These are phyloP conservation scores for Odocoileus hemionus DNA, from an alignment of 2,113 vertebrate genomes.

Conservation along the genomic window DNA sequence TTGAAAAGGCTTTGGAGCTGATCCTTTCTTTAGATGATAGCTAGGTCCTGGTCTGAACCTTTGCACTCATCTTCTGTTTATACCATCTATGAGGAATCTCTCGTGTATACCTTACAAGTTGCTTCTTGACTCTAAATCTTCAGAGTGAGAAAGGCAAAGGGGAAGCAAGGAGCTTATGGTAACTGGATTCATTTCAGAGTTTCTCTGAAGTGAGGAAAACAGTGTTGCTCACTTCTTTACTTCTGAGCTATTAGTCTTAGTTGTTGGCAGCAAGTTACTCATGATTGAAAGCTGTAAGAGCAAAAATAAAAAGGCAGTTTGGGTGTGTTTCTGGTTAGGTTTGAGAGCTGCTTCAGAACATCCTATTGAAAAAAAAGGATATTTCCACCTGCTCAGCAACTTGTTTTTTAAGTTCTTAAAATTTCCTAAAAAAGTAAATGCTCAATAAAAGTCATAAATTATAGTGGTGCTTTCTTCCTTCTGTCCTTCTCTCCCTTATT, in stretches of 20 bases:
- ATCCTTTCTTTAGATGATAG: conserved; percentile 2
- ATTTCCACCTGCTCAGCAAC: neutral
- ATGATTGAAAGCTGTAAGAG: neutral
- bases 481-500: neutral
- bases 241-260: conserved; percentile 18
- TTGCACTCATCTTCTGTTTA: conserved; percentile 24
- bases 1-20: neutral
- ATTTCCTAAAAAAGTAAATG: neutral
- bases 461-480: neutral
- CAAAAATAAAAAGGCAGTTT: conserved; percentile 22
- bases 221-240: neutral
- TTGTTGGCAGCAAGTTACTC: neutral
- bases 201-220: conserved; percentile 18
- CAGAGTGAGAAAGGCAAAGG: neutral
- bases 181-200: neutral
- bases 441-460: neutral
- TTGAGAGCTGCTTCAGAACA: neutral
- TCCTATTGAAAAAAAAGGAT: neutral
- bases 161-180: neutral
- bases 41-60: neutral
- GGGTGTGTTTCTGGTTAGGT: neutral
- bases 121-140: neutral
- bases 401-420: conserved; percentile 34
- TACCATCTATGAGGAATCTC: neutral
- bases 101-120: neutral